phyloP scores from a whole-genome alignment of 2,113 vertebrate species.

The Anseranas semipalmata region DNA sequence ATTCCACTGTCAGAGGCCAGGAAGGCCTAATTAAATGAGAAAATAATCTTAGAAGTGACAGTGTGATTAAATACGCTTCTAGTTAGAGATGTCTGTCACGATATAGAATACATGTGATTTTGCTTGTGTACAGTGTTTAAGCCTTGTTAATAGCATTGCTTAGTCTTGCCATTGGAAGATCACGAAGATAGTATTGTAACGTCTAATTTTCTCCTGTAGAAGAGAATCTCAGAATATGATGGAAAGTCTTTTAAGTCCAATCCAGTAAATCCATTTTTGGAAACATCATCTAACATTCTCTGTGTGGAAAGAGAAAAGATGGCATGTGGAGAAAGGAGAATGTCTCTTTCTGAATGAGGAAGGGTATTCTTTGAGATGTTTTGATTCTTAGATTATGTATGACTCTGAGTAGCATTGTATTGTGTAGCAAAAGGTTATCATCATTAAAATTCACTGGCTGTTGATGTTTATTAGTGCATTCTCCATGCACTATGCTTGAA shows the following conservation, averaged over 20 bases:
- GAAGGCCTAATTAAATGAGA: background rate
- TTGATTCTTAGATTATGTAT: background rate
- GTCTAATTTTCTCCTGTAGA: background rate
- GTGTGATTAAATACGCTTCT: background rate
- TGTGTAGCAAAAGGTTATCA: background rate
- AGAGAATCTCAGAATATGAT: background rate
- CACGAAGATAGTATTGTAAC: background rate
- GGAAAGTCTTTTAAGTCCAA: background rate
- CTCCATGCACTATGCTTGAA: rapidly evolving
- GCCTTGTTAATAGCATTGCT: background rate
- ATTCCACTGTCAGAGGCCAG: background rate
- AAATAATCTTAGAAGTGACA: background rate
- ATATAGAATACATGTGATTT: background rate
- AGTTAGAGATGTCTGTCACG: background rate
- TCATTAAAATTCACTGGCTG: background rate
- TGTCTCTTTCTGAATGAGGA: background rate
- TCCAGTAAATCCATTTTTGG: background rate
- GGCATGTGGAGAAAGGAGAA: background rate
- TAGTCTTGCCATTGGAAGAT: background rate
- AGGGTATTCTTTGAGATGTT: background rate
- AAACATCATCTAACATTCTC: background rate
- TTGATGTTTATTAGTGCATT: background rate
- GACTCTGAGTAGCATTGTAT: background rate
- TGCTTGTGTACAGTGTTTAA: background rate
- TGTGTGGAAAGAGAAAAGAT: background rate